phyloP scores from a whole-genome alignment of 2,888 invertebrate species.

The Drosophila nigricruria region DNA sequence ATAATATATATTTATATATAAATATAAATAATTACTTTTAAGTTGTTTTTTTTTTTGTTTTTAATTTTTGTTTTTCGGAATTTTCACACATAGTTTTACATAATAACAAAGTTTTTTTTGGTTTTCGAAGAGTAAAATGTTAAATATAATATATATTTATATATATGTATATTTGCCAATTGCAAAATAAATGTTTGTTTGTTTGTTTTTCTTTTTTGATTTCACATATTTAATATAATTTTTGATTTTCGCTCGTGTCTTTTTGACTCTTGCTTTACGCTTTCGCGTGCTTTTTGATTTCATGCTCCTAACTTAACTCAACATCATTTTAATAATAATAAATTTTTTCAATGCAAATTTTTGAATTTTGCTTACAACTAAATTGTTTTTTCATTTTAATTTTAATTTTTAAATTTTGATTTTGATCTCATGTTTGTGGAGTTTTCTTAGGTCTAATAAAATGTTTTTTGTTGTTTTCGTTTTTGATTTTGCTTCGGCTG shows the following conservation, averaged over 20 bases:
- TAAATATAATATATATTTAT: constrained; percentile 60
- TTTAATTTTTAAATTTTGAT: constrained; percentile 53
- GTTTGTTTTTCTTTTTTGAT: constrained; percentile 37
- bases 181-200: constrained; percentile 61
- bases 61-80: constrained; percentile 34
- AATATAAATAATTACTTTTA: constrained; percentile 74
- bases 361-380: constrained; percentile 62
- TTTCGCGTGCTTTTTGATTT: constrained; percentile 58
- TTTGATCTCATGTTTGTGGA: constrained; percentile 41
- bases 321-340: constrained; percentile 65
- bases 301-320: constrained; percentile 59
- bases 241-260: constrained; percentile 55
- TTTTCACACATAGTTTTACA: constrained; percentile 62
- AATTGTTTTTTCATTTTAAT: constrained; percentile 23
- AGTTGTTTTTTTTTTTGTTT: constrained; percentile 36
- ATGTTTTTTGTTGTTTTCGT: constrained; percentile 32
- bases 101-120: constrained; percentile 64
- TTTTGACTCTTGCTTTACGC: not conserved
- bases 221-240: constrained; percentile 69
- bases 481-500: constrained; percentile 75
- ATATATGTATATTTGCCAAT: constrained; percentile 70
- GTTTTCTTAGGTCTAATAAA: constrained; percentile 72
- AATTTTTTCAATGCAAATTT: constrained; percentile 57
- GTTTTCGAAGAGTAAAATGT: constrained; percentile 63
- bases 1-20: constrained; percentile 39